These are phyloP conservation scores for Falcaria lacertinaria DNA, from an alignment of 2,888 invertebrate genomes.

Conservation along the genomic window DNA sequence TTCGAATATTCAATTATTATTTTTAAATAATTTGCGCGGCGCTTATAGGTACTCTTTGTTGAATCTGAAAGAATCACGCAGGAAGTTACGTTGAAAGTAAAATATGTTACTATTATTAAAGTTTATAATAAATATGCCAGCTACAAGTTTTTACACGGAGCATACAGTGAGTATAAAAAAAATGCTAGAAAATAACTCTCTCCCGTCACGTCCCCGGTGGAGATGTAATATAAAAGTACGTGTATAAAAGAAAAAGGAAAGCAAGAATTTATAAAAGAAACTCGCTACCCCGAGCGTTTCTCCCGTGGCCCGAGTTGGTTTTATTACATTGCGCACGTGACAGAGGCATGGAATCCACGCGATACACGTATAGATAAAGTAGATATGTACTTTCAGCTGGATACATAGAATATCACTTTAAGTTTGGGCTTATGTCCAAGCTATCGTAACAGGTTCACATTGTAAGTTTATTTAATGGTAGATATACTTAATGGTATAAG, in stretches of 20 bases:
- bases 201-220: constrained; percentile 53
- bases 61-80: no score
- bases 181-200: constrained; percentile 15
- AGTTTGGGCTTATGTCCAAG: neutral
- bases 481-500: no score
- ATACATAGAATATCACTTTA: constrained; percentile 3
- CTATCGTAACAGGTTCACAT: neutral
- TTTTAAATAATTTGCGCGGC: no score
- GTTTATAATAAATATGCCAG: no score
- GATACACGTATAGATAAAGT: constrained; percentile 17
- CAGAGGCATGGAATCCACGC: constrained; percentile 49
- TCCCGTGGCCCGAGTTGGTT: constrained; percentile 47
- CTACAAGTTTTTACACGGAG: no score
- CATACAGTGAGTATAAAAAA: neutral
- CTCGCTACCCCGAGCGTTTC: constrained; percentile 57
- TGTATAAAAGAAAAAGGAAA: constrained; percentile 38
- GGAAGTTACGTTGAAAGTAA: no score
- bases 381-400: constrained; percentile 5
- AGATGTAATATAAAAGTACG: constrained; percentile 53
- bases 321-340: constrained; percentile 67
- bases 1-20: no score
- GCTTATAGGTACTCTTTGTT: no score
- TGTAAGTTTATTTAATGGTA: neutral
- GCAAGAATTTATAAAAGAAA: constrained; percentile 60
- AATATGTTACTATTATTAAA: no score